phyloP scores from a whole-genome alignment of 2,888 invertebrate species.

The Microplitis manilae region DNA sequence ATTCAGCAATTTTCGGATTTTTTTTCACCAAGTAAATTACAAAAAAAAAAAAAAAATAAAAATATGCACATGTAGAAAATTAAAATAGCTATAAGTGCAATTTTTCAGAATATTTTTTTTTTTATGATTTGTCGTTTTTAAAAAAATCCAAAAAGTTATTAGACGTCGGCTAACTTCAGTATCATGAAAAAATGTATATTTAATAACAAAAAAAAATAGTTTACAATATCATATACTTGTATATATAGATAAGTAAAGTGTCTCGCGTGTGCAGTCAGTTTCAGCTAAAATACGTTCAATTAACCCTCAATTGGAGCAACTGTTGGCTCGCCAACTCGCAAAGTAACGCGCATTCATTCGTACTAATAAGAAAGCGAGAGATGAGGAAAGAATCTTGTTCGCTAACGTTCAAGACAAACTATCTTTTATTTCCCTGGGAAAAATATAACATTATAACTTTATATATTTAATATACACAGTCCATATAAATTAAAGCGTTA shows the following conservation, averaged over 20 bases:
- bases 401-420: not conserved
- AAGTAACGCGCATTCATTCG: constrained; percentile 62
- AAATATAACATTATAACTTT: not conserved
- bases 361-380: constrained; percentile 54
- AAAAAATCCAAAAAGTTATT: too few species aligned
- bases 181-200: too few species aligned
- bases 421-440: not conserved
- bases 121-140: too few species aligned
- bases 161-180: too few species aligned
- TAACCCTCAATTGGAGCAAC: constrained; percentile 63
- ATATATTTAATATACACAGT: not conserved
- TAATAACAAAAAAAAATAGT: too few species aligned
- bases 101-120: too few species aligned
- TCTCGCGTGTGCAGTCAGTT: constrained; percentile 54
- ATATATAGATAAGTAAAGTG: constrained; percentile 28
- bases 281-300: constrained; percentile 64
- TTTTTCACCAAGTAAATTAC: too few species aligned
- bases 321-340: constrained; percentile 54
- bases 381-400: constrained; percentile 22
- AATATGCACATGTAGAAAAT: too few species aligned
- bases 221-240: not conserved
- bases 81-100: too few species aligned
- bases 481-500: too few species aligned
- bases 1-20: too few species aligned
- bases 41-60: too few species aligned